A percentile compares a stretch with the other conserved stretches of the same genome.
Conservation (phyloP, 2,113 vertebrate genomes). For the Paracanthobrama guichenoti region DNA sequence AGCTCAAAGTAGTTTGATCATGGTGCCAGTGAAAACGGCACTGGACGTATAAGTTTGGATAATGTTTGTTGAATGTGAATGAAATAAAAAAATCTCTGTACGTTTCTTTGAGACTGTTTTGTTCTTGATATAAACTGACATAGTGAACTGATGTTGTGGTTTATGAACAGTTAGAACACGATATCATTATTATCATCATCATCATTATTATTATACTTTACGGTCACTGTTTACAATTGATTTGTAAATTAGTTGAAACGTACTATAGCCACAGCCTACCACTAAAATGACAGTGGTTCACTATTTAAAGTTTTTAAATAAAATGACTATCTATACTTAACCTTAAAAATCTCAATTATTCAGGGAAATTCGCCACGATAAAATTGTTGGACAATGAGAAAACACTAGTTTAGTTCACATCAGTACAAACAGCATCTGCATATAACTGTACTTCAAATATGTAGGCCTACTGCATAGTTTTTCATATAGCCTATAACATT, state of each 20-base stretch:
- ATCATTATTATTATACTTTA: background rate
- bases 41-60: background rate
- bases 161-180: background rate
- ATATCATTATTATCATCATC: background rate
- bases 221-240: background rate
- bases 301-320: background rate
- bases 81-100: background rate
- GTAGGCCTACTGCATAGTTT: too few species aligned
- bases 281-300: background rate
- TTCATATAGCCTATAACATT: too few species aligned
- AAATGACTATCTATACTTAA: background rate
- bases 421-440: background rate
- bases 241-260: background rate
- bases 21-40: background rate
- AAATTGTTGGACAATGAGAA: background rate
- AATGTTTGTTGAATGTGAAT: background rate
- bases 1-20: conserved; percentile 43
- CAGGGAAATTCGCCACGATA: too few species aligned
- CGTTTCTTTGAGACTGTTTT: background rate
- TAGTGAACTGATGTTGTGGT: background rate
- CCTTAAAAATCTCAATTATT: background rate
- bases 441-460: too few species aligned
- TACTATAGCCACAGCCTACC: background rate
- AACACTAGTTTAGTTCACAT: background rate
- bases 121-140: background rate